phyloP scores from a whole-genome alignment of 2,888 invertebrate species.

The Amaurobius ferox region DNA sequence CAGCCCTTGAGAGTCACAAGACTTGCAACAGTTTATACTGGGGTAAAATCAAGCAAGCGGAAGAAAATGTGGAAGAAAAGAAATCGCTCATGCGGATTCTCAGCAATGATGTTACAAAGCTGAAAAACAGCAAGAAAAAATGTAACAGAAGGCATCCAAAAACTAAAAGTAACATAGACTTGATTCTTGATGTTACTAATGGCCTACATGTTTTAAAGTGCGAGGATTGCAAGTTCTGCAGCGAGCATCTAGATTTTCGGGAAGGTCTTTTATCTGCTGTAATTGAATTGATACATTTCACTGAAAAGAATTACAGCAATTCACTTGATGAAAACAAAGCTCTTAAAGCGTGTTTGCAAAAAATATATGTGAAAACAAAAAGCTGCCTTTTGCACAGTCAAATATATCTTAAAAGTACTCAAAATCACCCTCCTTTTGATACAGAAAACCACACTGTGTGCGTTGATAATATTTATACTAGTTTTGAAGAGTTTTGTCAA shows the following conservation, averaged over 20 bases:
- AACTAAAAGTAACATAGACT: slow-evolving; percentile 44
- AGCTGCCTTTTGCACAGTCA: slow-evolving; percentile 58
- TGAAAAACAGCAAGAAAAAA: slow-evolving; percentile 44
- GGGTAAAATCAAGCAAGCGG: slow-evolving; percentile 59
- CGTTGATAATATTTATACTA: slow-evolving; percentile 46
- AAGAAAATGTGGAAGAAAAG: slow-evolving; percentile 62
- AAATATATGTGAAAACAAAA: slow-evolving; percentile 60
- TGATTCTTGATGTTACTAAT: slow-evolving; percentile 64
- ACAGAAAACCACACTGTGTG: slow-evolving; percentile 25
- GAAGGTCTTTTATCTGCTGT: slow-evolving; percentile 57
- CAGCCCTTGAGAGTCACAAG: slow-evolving; percentile 64
- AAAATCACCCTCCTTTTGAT: slow-evolving; percentile 30
- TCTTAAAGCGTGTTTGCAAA: slow-evolving; percentile 54
- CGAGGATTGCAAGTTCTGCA: slow-evolving; percentile 52
- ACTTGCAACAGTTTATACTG: slow-evolving; percentile 58
- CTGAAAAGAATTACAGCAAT: slow-evolving; percentile 54
- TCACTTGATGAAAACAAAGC: slow-evolving; percentile 58
- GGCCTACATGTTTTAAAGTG: slow-evolving; percentile 61
- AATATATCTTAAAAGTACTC: slow-evolving; percentile 35
- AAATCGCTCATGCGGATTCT: slow-evolving; percentile 53
- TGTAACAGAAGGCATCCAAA: slow-evolving; percentile 39
- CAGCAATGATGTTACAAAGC: slow-evolving; percentile 43
- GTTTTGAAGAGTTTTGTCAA: slow-evolving; percentile 63
- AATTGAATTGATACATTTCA: slow-evolving; percentile 61
- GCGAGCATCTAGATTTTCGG: slow-evolving; percentile 58